These are phyloP conservation scores for Labeo rohita DNA, from an alignment of 2,113 vertebrate species.

Conservation along the genomic window DNA sequence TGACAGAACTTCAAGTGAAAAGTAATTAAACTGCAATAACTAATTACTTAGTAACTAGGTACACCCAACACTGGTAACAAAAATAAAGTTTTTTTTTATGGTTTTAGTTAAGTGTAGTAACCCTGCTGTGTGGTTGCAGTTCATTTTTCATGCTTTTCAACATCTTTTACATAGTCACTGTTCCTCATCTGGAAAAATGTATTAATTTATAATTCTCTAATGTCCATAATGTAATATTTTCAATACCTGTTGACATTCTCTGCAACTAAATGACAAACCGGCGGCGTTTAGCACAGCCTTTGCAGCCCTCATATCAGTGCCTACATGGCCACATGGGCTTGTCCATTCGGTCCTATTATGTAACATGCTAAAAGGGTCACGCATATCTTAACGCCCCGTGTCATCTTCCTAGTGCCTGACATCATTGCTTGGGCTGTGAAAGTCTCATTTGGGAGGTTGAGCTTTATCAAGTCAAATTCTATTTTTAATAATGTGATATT, in stretches of 20 bases:
- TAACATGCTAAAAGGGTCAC: slow-evolving; percentile 22
- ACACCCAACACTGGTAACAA: no score
- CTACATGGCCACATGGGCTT: neutral
- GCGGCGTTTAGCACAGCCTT: neutral
- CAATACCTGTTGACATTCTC: neutral
- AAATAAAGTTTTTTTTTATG: no score
- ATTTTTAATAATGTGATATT: neutral
- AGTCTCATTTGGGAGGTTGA: neutral
- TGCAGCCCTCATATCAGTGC: neutral
- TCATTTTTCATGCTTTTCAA: neutral
- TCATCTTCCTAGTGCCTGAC: neutral
- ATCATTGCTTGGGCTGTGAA: neutral
- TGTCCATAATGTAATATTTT: neutral
- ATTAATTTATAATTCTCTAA: neutral
- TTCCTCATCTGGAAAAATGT: neutral
- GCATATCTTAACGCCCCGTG: neutral
- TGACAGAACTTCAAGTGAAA: no score
- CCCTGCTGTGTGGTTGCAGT: neutral
- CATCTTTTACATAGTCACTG: neutral
- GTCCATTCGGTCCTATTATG: neutral
- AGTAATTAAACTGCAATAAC: no score
- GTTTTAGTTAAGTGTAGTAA: neutral
- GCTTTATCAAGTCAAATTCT: neutral
- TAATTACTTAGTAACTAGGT: no score
- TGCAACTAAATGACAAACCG: neutral